Conservation (phyloP, 2,888 invertebrate species). For the Agrotis puta region DNA sequence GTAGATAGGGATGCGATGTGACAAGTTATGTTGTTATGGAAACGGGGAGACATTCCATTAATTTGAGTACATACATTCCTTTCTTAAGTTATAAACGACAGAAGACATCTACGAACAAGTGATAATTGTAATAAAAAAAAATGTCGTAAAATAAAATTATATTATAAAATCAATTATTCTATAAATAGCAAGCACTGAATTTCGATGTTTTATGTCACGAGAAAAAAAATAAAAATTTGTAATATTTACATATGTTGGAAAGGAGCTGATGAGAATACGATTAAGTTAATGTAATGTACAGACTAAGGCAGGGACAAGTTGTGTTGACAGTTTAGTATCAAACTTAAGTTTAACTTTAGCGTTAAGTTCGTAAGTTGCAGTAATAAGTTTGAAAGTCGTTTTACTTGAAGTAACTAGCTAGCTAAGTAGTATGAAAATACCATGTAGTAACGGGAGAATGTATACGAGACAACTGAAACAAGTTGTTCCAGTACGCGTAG, state of each 20-base stretch:
- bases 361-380: conserved; percentile 28
- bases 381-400: conserved; percentile 18
- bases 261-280: conserved; percentile 70
- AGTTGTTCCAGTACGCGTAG: neutral
- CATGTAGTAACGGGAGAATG: neutral
- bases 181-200: conserved; percentile 89
- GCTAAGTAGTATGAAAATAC: neutral
- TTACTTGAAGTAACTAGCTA: neutral
- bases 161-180: conserved; percentile 78
- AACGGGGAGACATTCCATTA: conserved; percentile 15
- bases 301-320: conserved; percentile 49
- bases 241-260: conserved; percentile 86
- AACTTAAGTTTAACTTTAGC: conserved; percentile 26
- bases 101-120: conserved; percentile 47
- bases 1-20: conserved; percentile 42
- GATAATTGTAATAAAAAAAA: conserved; percentile 62
- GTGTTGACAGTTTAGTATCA: conserved; percentile 59
- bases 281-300: conserved; percentile 65
- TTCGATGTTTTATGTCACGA: conserved; percentile 89
- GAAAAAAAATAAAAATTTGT: conserved; percentile 79
- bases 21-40: conserved; percentile 24
- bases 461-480: neutral
- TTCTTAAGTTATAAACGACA: conserved; percentile 15
- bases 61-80: neutral
- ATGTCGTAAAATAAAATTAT: conserved; percentile 58